Evolutionary conservation across 2,113 vertebrate species (phyloP).

Genomic region (Meriones unguiculatus): DNA sequence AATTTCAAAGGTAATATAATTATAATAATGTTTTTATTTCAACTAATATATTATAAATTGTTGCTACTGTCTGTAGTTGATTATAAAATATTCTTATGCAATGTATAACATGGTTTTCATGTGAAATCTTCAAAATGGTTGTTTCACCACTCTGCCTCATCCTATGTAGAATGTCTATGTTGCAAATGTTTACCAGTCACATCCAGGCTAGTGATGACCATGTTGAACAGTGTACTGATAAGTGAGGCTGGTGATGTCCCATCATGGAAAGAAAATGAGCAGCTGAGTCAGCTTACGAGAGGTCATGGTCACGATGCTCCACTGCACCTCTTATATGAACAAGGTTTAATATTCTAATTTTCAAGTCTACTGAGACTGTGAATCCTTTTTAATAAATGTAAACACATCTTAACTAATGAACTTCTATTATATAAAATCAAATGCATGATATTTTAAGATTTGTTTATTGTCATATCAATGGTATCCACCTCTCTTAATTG

Average conservation of each 20-base stretch:
- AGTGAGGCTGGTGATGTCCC: neutral
- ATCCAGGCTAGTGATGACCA: neutral
- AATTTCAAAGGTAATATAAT: neutral
- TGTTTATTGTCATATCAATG: neutral
- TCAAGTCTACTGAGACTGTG: neutral
- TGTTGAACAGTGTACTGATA: neutral
- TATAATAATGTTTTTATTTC: neutral
- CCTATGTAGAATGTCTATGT: neutral
- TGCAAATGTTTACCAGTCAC: neutral
- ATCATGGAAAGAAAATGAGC: neutral
- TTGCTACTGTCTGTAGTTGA: neutral
- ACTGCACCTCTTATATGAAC: neutral
- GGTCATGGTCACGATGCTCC: neutral
- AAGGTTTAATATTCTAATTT: neutral
- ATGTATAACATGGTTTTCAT: neutral
- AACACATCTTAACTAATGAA: neutral
- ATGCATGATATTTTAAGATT: neutral
- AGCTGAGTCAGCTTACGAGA: neutral
- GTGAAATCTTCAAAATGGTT: neutral
- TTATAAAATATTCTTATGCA: neutral
- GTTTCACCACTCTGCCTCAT: neutral
- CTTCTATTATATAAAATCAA: neutral
- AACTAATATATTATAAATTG: neutral
- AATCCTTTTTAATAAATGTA: too few relatives aligned
- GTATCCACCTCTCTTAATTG: neutral